phyloP scores from a whole-genome alignment of 1,140 invertebrate genomes.

The Drosophila sucinea region DNA sequence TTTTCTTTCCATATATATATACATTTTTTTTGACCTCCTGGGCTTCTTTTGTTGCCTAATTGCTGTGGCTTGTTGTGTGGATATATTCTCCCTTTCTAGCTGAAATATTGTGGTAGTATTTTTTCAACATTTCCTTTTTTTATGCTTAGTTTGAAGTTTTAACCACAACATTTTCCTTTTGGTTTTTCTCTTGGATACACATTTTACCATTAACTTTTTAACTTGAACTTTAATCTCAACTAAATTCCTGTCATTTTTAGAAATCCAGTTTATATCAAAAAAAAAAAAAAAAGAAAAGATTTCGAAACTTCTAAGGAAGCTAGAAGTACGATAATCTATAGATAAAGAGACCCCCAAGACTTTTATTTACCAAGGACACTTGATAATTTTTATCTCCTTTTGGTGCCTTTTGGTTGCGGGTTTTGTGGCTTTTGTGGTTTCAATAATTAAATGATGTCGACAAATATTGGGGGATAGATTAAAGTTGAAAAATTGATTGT shows the following conservation, averaged over 20 bases:
- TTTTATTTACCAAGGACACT: no score
- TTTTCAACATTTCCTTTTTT: background rate
- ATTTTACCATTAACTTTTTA: background rate
- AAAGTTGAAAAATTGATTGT: background rate
- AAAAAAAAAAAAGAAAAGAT: no score
- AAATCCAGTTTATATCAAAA: no score
- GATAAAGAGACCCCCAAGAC: no score
- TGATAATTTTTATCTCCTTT: no score
- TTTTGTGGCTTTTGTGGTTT: background rate
- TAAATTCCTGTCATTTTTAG: no score
- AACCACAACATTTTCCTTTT: conserved; percentile 20
- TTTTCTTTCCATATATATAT: background rate
- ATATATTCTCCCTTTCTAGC: conserved; percentile 14
- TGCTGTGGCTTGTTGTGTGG: conserved; percentile 30
- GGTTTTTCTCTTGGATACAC: background rate
- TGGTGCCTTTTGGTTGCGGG: no score
- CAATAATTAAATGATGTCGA: background rate
- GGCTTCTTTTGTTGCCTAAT: conserved; percentile 36
- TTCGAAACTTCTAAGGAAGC: no score
- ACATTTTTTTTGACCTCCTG: background rate
- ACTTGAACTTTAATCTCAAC: no score
- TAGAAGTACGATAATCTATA: no score
- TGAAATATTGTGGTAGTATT: background rate
- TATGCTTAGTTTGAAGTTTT: conserved; percentile 16
- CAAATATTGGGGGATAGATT: background rate